Conservation (phyloP, 2,113 vertebrate species). For the Dipodomys ordii region DNA sequence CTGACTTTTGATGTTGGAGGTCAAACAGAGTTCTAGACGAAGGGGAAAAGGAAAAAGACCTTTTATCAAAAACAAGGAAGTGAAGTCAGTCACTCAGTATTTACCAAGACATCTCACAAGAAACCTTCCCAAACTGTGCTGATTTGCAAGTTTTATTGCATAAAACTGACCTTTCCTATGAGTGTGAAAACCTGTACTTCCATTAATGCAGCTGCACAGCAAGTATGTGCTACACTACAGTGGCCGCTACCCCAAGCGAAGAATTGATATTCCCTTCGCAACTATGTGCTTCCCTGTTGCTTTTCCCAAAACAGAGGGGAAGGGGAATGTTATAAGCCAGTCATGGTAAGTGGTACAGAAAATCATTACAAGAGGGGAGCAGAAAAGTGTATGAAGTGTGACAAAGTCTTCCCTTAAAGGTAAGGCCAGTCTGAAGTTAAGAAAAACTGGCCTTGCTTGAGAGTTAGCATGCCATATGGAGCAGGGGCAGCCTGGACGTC, state of each 20-base stretch:
- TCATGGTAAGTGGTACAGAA: not conserved
- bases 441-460: slow-evolving; percentile 26
- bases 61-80: slow-evolving; percentile 53
- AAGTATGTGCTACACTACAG: not conserved
- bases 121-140: slow-evolving; percentile 51
- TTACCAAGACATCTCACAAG: slow-evolving; percentile 1
- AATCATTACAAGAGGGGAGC: not conserved
- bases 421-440: not conserved
- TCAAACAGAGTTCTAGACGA: slow-evolving; percentile 94
- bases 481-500: not conserved
- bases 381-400: not conserved
- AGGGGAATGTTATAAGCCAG: not conserved
- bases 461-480: not conserved
- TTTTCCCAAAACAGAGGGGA: slow-evolving; percentile 44
- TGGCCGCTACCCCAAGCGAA: not conserved
- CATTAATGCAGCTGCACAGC: not conserved
- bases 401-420: not conserved
- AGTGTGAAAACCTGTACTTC: slow-evolving; percentile 1
- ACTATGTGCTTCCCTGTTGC: not conserved
- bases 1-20: slow-evolving; percentile 96
- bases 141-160: slow-evolving; percentile 30
- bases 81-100: slow-evolving; percentile 47
- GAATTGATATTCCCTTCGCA: not conserved
- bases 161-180: not conserved
- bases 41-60: not conserved